Evolutionary conservation across 2,113 vertebrate species (phyloP).

Genomic region (Capreolus pygargus): DNA sequence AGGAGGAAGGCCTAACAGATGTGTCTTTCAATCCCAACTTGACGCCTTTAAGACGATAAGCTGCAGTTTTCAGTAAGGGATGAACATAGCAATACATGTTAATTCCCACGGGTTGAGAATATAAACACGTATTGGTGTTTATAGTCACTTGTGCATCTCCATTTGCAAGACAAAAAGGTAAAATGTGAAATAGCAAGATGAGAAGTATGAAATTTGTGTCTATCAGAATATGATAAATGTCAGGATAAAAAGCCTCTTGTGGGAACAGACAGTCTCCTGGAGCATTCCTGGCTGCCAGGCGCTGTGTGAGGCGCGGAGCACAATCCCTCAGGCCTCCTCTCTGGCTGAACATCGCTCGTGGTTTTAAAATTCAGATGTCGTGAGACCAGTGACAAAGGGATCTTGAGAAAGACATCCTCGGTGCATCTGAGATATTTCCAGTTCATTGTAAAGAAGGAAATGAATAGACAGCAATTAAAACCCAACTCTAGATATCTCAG

Average conservation of each 20-base stretch:
- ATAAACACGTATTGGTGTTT: not conserved
- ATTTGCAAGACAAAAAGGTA: conserved; percentile 46
- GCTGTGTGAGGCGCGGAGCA: conserved; percentile 28
- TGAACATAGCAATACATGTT: not conserved
- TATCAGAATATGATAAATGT: conserved; percentile 60
- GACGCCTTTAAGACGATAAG: not conserved
- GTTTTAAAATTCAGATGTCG: conserved; percentile 64
- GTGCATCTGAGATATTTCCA: conserved; percentile 58
- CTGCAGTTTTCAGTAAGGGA: not conserved
- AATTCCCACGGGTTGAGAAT: not conserved
- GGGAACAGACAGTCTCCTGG: conserved; percentile 57
- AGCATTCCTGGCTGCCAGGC: conserved; percentile 58
- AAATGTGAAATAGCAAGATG: conserved; percentile 48
- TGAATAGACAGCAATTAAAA: conserved; percentile 68
- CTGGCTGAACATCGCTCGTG: conserved; percentile 57
- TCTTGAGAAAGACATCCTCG: conserved; percentile 38
- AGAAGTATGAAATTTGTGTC: conserved; percentile 42
- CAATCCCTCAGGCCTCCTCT: conserved; percentile 53
- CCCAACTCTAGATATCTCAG: conserved; percentile 53
- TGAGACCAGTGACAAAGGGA: conserved; percentile 68
- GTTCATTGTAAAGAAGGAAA: conserved; percentile 58
- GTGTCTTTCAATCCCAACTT: not conserved
- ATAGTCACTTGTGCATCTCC: not conserved
- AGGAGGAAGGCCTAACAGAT: not conserved
- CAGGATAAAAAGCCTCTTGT: conserved; percentile 55